Conservation (phyloP, 1,140 invertebrate species). For the Drosophila pruinosa region DNA sequence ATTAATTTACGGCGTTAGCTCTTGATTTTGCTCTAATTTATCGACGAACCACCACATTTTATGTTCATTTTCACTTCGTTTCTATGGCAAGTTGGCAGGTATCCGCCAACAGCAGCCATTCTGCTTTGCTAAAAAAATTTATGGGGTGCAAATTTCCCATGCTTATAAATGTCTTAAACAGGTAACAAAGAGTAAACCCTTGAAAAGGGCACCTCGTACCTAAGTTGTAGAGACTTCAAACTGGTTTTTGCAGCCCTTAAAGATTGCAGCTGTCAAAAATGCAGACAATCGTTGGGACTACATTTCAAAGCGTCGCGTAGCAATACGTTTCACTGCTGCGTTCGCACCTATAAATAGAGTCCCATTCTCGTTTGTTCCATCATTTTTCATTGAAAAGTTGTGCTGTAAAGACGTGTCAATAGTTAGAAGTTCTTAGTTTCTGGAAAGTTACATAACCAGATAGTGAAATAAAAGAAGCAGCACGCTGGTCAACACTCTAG, state of each 20-base stretch:
- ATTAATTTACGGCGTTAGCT: not conserved
- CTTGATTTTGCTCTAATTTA: not conserved
- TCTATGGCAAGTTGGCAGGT: conserved; percentile 24
- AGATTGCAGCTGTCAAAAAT: conserved; percentile 5
- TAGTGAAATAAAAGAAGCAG: conserved; percentile 5
- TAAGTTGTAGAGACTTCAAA: not conserved
- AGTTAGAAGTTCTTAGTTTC: conserved; percentile 6
- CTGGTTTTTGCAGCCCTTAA: not conserved
- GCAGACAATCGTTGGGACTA: conserved; percentile 15
- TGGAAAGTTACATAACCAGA: conserved; percentile 31
- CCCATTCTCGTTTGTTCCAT: conserved; percentile 6
- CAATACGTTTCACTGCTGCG: conserved; percentile 40
- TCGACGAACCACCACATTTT: not conserved
- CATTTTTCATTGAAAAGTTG: conserved; percentile 20
- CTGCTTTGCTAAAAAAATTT: not conserved
- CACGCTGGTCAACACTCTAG: conserved; percentile 25
- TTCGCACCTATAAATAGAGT: conserved; percentile 26
- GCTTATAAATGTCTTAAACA: not conserved
- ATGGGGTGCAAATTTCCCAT: conserved; percentile 23
- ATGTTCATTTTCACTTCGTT: not conserved
- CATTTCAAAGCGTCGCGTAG: conserved; percentile 14
- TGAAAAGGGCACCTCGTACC: not conserved
- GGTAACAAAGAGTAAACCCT: not conserved
- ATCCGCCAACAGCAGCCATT: not conserved
- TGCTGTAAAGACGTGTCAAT: conserved; percentile 4